Evolutionary conservation across 2,797 vertebrate genomes (phyloP).

Genomic region (Sandelia bainsii): DNA sequence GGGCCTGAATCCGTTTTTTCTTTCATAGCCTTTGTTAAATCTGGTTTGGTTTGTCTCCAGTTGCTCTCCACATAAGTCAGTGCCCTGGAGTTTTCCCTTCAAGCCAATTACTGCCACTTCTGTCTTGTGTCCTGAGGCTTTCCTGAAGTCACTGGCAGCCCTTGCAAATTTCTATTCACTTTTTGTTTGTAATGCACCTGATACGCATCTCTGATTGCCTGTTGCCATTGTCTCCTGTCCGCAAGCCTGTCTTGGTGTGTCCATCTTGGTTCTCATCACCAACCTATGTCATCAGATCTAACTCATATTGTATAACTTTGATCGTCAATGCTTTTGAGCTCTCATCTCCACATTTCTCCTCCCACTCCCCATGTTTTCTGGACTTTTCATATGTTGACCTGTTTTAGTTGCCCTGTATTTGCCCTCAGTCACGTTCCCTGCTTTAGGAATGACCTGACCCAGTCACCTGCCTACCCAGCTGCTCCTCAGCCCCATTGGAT

Average conservation of each 20-base stretch:
- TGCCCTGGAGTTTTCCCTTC: neutral
- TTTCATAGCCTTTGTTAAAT: neutral
- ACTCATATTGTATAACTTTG: too few species aligned
- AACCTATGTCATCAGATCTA: neutral
- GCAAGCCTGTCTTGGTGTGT: conserved; percentile 1
- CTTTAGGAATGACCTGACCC: conserved; percentile 33
- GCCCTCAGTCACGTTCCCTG: conserved; percentile 14
- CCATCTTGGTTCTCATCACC: conserved; percentile 18
- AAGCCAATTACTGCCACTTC: neutral
- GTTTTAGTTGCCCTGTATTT: conserved; percentile 27
- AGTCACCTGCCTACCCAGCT: conserved; percentile 39
- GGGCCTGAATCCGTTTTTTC: conserved; percentile 3
- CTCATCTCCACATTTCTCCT: neutral
- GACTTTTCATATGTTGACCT: conserved; percentile 10
- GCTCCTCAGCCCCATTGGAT: conserved; percentile 10
- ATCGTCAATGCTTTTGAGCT: neutral
- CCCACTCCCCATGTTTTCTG: conserved; percentile 1
- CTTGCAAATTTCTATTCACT: conserved; percentile 5
- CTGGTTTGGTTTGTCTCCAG: conserved; percentile 1
- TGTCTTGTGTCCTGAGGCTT: conserved; percentile 11
- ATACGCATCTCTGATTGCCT: too few species aligned
- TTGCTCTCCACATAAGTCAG: neutral
- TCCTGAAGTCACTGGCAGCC: conserved; percentile 1
- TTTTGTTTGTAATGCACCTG: too few species aligned
- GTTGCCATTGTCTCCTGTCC: conserved; percentile 19